Conservation (phyloP, 2,888 invertebrate genomes). For the Diadegma fenestrale region DNA sequence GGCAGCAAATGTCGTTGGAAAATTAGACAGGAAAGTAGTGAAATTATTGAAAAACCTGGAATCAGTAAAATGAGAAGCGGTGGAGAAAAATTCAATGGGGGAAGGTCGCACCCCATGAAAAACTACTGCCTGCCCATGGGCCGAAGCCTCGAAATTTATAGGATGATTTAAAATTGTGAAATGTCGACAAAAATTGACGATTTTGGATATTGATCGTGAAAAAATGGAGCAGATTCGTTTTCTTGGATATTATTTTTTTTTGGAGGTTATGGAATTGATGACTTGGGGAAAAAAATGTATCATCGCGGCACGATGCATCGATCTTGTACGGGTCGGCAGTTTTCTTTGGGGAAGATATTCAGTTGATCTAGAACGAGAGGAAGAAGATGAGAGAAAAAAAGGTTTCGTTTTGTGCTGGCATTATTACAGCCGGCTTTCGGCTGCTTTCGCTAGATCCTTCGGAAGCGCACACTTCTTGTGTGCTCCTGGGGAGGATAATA, state of each 20-base stretch:
- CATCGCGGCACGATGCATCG: constrained; percentile 20
- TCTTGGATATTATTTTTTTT: neutral
- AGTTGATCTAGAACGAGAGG: constrained; percentile 46
- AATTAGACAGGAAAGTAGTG: no score
- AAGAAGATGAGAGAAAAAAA: constrained; percentile 35
- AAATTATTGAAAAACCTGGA: no score
- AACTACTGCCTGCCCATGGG: no score
- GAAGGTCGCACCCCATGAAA: no score
- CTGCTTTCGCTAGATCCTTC: constrained; percentile 43
- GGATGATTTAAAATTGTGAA: no score
- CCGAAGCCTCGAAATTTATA: no score
- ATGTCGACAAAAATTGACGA: neutral
- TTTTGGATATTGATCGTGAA: neutral
- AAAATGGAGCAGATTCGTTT: neutral
- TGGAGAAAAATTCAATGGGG: no score
- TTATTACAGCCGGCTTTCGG: constrained; percentile 64
- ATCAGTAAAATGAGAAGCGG: no score
- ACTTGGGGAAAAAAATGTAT: constrained; percentile 9
- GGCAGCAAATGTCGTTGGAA: no score
- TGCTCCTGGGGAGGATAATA: constrained; percentile 61
- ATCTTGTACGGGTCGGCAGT: constrained; percentile 48
- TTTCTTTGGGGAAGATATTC: constrained; percentile 48
- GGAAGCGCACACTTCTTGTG: constrained; percentile 36
- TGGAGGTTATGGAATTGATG: neutral
- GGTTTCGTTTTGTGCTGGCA: constrained; percentile 39